These are phyloP conservation scores for Parazoanthus darwini DNA, from an alignment of 92 coral and sea anemone species.

Conservation along the genomic window DNA sequence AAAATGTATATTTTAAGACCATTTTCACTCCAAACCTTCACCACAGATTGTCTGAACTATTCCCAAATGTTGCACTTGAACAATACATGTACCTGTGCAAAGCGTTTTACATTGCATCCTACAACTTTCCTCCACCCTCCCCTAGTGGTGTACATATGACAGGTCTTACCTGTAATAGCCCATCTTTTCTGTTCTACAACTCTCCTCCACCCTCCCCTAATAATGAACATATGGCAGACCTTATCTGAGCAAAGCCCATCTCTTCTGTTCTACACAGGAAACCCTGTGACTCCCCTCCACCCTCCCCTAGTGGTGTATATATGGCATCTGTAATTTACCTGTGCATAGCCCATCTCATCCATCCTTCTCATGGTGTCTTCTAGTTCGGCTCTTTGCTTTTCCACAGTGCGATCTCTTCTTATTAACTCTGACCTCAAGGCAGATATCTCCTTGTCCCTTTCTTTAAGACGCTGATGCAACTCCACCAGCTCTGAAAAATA, in stretches of 20 bases:
- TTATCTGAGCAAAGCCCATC: neutral
- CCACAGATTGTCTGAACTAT: neutral
- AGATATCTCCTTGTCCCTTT: constrained; percentile 83
- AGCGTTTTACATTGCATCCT: too few relatives aligned
- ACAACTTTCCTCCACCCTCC: too few relatives aligned
- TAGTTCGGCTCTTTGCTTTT: constrained; percentile 79
- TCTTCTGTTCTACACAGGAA: too few relatives aligned
- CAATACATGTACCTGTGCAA: too few relatives aligned
- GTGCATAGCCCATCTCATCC: constrained; percentile 78
- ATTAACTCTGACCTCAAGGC: constrained; percentile 79
- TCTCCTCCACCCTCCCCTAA: too few relatives aligned
- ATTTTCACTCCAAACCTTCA: too few relatives aligned
- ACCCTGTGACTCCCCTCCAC: neutral
- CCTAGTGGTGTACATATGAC: too few relatives aligned
- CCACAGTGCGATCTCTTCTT: constrained; percentile 77
- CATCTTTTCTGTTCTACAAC: too few relatives aligned
- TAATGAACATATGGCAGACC: too few relatives aligned
- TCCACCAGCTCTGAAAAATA: constrained; percentile 64
- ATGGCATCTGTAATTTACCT: constrained; percentile 54
- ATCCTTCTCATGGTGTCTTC: constrained; percentile 76
- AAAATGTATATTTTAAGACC: neutral
- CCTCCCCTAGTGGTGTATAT: neutral
- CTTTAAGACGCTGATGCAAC: constrained; percentile 75
- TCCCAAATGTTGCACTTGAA: too few relatives aligned
- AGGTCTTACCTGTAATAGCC: too few relatives aligned